These are phyloP conservation scores for Bombus superbus DNA, from an alignment of 1,140 invertebrate species.

Conservation along the genomic window DNA sequence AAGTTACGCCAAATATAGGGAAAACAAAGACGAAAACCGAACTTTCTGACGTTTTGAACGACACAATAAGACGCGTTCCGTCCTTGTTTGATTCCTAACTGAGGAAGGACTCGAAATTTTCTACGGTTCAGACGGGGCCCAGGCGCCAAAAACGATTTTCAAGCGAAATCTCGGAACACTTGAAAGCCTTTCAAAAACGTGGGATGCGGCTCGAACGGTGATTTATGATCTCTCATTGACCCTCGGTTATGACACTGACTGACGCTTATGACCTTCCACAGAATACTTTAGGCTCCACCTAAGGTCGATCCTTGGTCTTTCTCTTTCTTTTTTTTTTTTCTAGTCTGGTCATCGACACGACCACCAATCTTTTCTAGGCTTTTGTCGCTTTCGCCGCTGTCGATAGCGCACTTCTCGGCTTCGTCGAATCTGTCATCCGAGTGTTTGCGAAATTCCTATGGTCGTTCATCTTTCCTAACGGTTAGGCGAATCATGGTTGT, in stretches of 20 bases:
- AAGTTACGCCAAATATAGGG: conserved; percentile 30
- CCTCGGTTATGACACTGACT: conserved; percentile 67
- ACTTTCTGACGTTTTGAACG: conserved; percentile 44
- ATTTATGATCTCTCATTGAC: conserved; percentile 71
- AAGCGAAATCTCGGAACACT: too few relatives aligned
- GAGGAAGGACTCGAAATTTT: conserved; percentile 42
- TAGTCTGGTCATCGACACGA: conserved; percentile 3
- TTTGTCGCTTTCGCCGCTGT: not conserved
- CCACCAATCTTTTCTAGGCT: not conserved
- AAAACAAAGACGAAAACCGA: conserved; percentile 56
- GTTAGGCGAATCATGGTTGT: not conserved
- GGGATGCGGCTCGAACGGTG: conserved; percentile 42
- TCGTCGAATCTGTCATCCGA: not conserved
- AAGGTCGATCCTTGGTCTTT: not conserved
- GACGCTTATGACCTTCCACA: conserved; percentile 62
- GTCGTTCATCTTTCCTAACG: not conserved
- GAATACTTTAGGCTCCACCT: conserved; percentile 47
- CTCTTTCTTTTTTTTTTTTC: not conserved
- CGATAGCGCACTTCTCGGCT: not conserved
- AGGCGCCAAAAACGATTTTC: not conserved
- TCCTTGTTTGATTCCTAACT: conserved; percentile 3
- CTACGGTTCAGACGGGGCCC: conserved; percentile 17
- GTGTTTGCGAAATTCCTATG: conserved; percentile 9
- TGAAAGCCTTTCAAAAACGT: conserved; percentile 34
- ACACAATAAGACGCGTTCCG: conserved; percentile 32